Conservation (phyloP, 2,888 invertebrate species). For the Chloromyia formosa region DNA sequence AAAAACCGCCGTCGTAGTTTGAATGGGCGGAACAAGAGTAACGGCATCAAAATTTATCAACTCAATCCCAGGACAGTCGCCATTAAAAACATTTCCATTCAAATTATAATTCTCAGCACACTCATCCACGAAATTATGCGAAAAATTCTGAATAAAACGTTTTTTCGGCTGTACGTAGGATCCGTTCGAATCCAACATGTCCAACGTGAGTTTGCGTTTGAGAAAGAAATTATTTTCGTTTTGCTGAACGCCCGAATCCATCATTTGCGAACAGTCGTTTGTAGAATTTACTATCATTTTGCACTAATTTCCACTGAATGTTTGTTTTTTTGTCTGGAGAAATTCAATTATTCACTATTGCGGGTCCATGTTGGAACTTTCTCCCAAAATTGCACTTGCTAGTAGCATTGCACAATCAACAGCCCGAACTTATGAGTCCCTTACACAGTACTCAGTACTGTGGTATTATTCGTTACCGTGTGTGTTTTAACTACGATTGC, state of each 20-base stretch:
- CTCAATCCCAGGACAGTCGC: conserved; percentile 48
- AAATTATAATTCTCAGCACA: conserved; percentile 21
- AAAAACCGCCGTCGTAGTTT: conserved; percentile 14
- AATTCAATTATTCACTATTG: not conserved
- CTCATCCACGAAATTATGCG: conserved; percentile 39
- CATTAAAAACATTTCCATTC: conserved; percentile 24
- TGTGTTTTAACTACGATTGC: conserved; percentile 36
- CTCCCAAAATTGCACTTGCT: not conserved
- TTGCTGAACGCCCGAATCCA: conserved; percentile 48
- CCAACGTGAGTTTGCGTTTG: conserved; percentile 58
- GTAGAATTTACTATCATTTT: conserved; percentile 53
- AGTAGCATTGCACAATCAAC: not conserved
- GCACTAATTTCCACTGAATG: not conserved
- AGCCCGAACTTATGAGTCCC: not conserved
- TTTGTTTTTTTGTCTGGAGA: not conserved
- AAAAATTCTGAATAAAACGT: conserved; percentile 50
- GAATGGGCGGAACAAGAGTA: conserved; percentile 25
- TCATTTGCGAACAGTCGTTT: conserved; percentile 35
- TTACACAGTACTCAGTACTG: not conserved
- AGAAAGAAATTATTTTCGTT: conserved; percentile 59
- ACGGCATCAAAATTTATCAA: conserved; percentile 54
- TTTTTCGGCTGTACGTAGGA: conserved; percentile 51
- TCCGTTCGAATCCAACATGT: conserved; percentile 36
- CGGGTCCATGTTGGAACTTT: not conserved
- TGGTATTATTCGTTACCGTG: not conserved